Evolutionary conservation across 2,113 vertebrate genomes (phyloP).

Genomic region (Prinia subflava): DNA sequence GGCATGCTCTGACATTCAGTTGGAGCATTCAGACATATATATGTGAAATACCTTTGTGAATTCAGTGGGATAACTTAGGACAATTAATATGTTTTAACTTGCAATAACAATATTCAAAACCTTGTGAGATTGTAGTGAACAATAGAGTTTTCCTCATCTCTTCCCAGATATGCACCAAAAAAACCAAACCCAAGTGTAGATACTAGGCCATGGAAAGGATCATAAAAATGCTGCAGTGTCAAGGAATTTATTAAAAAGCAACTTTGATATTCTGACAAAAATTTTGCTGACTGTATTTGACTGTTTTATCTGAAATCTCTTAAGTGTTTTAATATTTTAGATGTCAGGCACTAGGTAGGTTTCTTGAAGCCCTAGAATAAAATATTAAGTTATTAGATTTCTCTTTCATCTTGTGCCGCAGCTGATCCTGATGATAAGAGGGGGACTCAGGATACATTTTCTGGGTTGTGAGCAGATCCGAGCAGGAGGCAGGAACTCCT

Average conservation of each 20-base stretch:
- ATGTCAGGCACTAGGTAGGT: background rate
- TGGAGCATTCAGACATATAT: background rate
- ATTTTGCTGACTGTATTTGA: background rate
- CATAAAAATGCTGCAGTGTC: background rate
- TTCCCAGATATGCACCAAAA: background rate
- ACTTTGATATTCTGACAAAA: constrained; percentile 25
- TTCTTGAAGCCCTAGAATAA: background rate
- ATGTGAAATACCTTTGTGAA: background rate
- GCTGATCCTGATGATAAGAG: too few species aligned
- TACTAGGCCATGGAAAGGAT: background rate
- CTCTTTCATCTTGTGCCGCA: background rate
- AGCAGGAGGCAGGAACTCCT: too few species aligned
- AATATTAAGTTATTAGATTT: background rate
- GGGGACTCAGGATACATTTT: too few species aligned
- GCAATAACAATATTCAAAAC: background rate
- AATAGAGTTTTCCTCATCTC: background rate
- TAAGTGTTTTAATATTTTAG: background rate
- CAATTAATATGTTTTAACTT: background rate
- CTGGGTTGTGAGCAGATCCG: too few species aligned
- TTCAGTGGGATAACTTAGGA: background rate
- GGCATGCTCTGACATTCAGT: background rate
- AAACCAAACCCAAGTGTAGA: background rate
- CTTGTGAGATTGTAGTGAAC: background rate
- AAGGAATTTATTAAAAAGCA: background rate
- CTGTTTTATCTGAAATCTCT: background rate